Conservation (phyloP, 2,797 vertebrate genomes). For the Anolis apletophallus region DNA sequence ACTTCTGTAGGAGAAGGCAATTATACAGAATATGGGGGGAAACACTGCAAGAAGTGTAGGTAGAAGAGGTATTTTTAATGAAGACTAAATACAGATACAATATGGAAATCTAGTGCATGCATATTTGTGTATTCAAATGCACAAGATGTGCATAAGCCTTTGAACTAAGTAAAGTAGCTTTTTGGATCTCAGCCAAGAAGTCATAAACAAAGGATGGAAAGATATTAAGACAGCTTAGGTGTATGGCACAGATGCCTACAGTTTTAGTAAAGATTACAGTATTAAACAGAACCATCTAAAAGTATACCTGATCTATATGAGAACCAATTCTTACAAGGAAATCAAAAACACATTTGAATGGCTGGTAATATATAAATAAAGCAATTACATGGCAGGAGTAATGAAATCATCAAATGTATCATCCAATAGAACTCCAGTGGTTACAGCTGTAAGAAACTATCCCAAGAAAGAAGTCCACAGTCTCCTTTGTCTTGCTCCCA, state of each 20-base stretch:
- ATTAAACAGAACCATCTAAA: background rate
- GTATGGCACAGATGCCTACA: conserved; percentile 12
- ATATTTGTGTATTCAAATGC: no score
- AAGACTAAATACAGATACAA: background rate
- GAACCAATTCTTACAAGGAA: background rate
- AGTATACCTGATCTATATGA: background rate
- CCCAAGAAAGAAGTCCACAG: background rate
- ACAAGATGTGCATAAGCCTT: background rate
- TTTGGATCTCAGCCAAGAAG: conserved; percentile 8
- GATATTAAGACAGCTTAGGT: background rate
- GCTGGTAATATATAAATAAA: background rate
- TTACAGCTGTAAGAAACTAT: no score
- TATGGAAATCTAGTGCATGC: background rate
- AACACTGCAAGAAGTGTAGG: background rate
- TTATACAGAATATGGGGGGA: background rate
- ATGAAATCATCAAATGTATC: background rate
- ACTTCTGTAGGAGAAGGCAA: background rate
- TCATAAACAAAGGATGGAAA: conserved; percentile 5
- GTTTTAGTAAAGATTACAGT: conserved; percentile 5
- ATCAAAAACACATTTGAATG: background rate
- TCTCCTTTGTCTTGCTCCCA: background rate
- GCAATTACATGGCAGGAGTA: background rate
- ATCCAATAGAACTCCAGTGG: no score
- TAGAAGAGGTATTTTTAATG: background rate
- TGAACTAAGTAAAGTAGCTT: background rate